Evolutionary conservation across 2,113 vertebrate species (phyloP).

Genomic region (Rana temporaria): DNA sequence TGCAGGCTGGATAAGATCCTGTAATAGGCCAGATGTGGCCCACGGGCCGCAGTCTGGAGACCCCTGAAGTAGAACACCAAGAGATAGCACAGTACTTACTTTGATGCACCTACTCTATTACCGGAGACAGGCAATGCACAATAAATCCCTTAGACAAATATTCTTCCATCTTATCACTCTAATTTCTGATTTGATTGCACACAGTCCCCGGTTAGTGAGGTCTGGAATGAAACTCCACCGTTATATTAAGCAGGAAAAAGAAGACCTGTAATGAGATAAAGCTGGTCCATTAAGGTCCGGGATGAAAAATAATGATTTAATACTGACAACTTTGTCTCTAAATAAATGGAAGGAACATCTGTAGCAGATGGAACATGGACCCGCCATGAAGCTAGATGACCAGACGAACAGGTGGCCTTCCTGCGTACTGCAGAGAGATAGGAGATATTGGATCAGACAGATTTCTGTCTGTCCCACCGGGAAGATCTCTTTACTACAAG

Average conservation of each 20-base stretch:
- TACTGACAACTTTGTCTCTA: not conserved
- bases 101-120: not conserved
- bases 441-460: not conserved
- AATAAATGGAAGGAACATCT: slow-evolving; percentile 11
- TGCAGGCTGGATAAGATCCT: too few relatives aligned
- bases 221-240: too few relatives aligned
- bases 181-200: not conserved
- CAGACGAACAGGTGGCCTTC: slow-evolving; percentile 33
- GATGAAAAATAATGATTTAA: slow-evolving; percentile 20
- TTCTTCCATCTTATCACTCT: not conserved
- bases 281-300: not conserved
- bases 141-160: not conserved
- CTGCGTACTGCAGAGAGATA: slow-evolving; percentile 10
- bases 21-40: too few relatives aligned
- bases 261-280: not conserved
- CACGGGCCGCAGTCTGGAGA: too few relatives aligned
- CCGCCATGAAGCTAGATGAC: not conserved
- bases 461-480: slow-evolving; percentile 1
- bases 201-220: not conserved
- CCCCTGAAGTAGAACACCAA: too few relatives aligned
- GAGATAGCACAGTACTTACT: not conserved
- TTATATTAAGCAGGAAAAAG: not conserved
- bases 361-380: slow-evolving; percentile 35
- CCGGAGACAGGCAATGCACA: not conserved
- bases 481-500: slow-evolving; percentile 23